phyloP scores from a whole-genome alignment of 2,113 vertebrate species.

The Geothlypis trichas region DNA sequence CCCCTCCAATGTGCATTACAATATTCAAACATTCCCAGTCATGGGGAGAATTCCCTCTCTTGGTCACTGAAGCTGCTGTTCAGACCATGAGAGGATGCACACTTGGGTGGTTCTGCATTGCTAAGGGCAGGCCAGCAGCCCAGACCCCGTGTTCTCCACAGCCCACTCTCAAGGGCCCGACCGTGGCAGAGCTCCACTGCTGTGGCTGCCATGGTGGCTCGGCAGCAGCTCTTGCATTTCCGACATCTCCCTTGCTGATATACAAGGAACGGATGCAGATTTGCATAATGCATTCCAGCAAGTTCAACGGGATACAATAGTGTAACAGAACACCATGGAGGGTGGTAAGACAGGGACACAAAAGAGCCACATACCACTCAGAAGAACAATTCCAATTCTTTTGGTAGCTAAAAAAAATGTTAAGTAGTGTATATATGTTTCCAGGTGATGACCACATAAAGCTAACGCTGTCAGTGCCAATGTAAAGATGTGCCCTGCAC shows the following conservation, averaged over 20 bases:
- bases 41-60: not conserved
- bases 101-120: not conserved
- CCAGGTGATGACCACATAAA: not conserved
- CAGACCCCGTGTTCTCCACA: not conserved
- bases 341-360: not conserved
- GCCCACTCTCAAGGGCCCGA: not conserved
- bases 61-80: not conserved
- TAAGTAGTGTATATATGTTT: not conserved
- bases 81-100: not conserved
- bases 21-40: not conserved
- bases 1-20: not conserved
- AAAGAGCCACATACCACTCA: not conserved
- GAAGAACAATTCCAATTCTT: not conserved
- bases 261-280: not conserved
- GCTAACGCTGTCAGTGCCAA: not conserved
- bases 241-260: constrained; percentile 52
- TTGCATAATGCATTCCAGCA: constrained; percentile 58
- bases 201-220: not conserved
- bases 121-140: not conserved
- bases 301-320: constrained; percentile 46
- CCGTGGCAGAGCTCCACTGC: not conserved
- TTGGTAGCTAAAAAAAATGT: not conserved
- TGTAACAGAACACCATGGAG: constrained; percentile 7
- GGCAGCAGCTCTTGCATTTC: not conserved
- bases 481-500: fast-evolving